Evolutionary conservation across 1,140 invertebrate genomes (phyloP), one percentile per base, ranked within the genome.

Genomic region (Coboldia fuscipes): DNA sequence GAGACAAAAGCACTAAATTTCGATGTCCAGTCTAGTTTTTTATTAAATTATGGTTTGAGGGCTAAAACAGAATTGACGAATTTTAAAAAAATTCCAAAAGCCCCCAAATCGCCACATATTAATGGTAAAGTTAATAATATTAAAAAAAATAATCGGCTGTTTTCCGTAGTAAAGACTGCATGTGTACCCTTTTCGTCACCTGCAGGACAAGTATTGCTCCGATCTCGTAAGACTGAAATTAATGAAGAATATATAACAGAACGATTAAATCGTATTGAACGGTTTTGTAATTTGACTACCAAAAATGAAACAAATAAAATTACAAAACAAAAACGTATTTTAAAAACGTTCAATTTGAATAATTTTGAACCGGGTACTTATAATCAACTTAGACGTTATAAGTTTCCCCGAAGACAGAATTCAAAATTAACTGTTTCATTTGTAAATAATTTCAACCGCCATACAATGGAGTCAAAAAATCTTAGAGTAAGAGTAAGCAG

Each of bases 101-200:
- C n/a, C n/a, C n/a, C 3, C 10, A 14, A 10, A 27, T 10, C 22
- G 22, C 22, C 14, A 14, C 4, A 12, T 12, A 27, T 4, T 14
- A 27, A 27, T 27, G 14, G 12, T 10, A 27, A 27, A 4, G 14
- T n/a, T 14, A 27, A 3, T 12, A 27, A n/a, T 4, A 4, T 27
- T 27, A 27, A 12, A n/a, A 27, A 27, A n/a, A 27, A 27, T 5
- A 27, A 27, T 27, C 14, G 24, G 12, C 12, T 27, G 12, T 4
- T 4, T 27, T 4, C 4, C 4, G 10, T 27, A 3, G 24, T 56
- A 30, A 50, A 61, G 26, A 65, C 54, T 38, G 43, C 60, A 12
- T 52, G 53, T 29, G 65, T 67, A 26, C 62, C 64, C 9, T 61
- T 67, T 37, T 66, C 64, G 3, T 67, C 64, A 14, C 64, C 64